Evolutionary conservation across 2,113 vertebrate genomes (phyloP), one percentile per base, ranked within the genome.

Genomic region (Rhinopomastus cyanomelas): DNA sequence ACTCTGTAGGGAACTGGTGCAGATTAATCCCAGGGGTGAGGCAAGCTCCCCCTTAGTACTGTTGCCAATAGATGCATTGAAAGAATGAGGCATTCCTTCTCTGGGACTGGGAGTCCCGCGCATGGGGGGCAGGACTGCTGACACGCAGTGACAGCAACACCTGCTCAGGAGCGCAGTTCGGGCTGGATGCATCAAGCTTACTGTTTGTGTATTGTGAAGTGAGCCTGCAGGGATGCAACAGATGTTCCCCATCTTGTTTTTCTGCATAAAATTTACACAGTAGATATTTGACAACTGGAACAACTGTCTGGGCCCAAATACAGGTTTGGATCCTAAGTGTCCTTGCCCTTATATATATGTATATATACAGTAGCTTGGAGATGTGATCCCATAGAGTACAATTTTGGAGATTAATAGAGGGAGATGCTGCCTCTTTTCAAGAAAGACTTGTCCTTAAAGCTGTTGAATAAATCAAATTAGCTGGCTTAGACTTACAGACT

Each of bases 41-140:
- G 30, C 60, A 84, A 69, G 19, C 14, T 48, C 5, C 14, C 3
- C 4, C 11, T 1, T 1, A 2, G 18, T 19, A 22, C 17, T 0
- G 5, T 16, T 25, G 51, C 27, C 3, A 4, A 12, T 36, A 18
- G 9, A 3, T 49, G 10, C 37, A 9, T 11, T 77, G 23, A 34
- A 53, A 39, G 7, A 7, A 30, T 5, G 61, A 91, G 36, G 13
- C 5, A 15, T 53, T 74, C 11, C n/a, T 52, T 39, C 42, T 62
- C 8, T 12, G 4, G 34, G 8, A 3, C 19, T 37, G 36, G 27
- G 42, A 57, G 20, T 78, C 52, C 73, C n/a, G n/a, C n/a, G n/a
- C n/a, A n/a, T 39, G 53, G 21, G 37, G 55, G 29, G 3, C 30
- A 26, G 22, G n/a, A 21, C 72, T 90, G 44, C 37, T 59, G 55